Conservation (phyloP, 37 sponge, comb jelly and placozoan genomes). For the Halisarca cf. caerulea region DNA sequence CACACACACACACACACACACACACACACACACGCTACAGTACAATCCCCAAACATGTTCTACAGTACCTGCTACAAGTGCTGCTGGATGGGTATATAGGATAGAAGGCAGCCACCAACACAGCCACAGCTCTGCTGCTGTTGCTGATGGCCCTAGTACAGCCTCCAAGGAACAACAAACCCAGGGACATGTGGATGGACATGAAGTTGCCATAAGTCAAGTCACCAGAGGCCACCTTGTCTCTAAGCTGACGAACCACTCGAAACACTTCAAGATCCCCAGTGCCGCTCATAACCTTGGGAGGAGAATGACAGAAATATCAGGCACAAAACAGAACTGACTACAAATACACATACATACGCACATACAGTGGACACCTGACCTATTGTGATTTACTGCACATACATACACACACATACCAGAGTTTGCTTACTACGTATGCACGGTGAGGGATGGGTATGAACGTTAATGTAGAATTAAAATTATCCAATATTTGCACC, state of each 20-base stretch:
- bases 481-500: too few relatives aligned
- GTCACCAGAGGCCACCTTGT: conserved; percentile 38
- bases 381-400: too few relatives aligned
- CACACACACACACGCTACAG: conserved; percentile 21
- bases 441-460: too few relatives aligned
- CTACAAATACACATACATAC: not conserved
- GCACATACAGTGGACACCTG: too few relatives aligned
- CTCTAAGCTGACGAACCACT: conserved; percentile 54
- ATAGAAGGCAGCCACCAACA: conserved; percentile 66
- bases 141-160: conserved; percentile 43
- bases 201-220: conserved; percentile 89
- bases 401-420: not conserved
- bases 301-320: not conserved
- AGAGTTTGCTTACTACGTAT: too few relatives aligned
- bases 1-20: conserved; percentile 24
- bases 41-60: not conserved
- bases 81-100: conserved; percentile 71
- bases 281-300: conserved; percentile 86
- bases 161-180: conserved; percentile 91
- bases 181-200: conserved; percentile 95
- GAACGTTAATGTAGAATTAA: too few relatives aligned
- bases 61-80: conserved; percentile 71
- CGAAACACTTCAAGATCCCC: conserved; percentile 84
- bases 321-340: not conserved
- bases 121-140: conserved; percentile 67